Evolutionary conservation across 1,140 invertebrate species (phyloP).

Genomic region (Drosophila aff.): DNA sequence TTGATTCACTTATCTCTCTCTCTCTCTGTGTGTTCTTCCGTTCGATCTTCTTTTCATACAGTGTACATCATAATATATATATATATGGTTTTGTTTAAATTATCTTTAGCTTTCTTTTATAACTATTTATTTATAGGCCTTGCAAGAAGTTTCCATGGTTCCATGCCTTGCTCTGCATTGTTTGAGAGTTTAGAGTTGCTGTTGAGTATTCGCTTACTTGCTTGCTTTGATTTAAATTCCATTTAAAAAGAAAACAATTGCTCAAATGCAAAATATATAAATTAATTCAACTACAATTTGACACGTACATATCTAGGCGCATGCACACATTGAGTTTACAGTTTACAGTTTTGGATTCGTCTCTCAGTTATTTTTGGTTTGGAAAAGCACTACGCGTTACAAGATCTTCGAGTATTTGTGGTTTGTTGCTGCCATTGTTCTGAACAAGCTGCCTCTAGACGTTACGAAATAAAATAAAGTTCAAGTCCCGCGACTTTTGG

Average conservation of each 20-base stretch:
- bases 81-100: conserved; percentile 45
- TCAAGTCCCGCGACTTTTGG: conserved; percentile 20
- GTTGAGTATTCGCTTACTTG: conserved; percentile 70
- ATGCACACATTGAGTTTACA: conserved; percentile 65
- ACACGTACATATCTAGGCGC: conserved; percentile 56
- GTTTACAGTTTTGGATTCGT: too few relatives aligned
- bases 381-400: conserved; percentile 71
- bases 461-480: conserved; percentile 50
- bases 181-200: conserved; percentile 61
- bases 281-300: conserved; percentile 70
- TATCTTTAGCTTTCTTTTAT: conserved; percentile 45
- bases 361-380: conserved; percentile 62
- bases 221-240: conserved; percentile 62
- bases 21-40: neutral
- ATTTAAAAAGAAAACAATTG: conserved; percentile 51
- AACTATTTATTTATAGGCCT: conserved; percentile 71
- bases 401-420: conserved; percentile 66
- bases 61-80: conserved; percentile 57
- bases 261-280: conserved; percentile 68
- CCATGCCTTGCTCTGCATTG: conserved; percentile 28
- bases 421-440: conserved; percentile 37
- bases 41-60: conserved; percentile 25
- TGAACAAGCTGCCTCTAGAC: conserved; percentile 56
- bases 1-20: conserved; percentile 35
- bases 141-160: conserved; percentile 53